phyloP scores from a whole-genome alignment of 1,140 invertebrate genomes.

The Atopsyche davidsoni region DNA sequence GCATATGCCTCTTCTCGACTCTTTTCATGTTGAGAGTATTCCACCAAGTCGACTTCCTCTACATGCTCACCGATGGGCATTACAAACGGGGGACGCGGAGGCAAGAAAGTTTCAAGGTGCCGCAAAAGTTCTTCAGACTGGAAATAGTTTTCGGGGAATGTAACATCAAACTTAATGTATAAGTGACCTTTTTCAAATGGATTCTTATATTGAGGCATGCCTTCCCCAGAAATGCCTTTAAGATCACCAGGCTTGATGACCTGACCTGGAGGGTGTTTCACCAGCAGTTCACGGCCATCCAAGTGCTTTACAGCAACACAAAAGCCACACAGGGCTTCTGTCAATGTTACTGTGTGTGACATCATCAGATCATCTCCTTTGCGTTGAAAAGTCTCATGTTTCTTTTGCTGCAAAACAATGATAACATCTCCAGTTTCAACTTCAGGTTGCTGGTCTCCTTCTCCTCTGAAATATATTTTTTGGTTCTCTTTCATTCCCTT shows the following conservation, averaged over 20 bases:
- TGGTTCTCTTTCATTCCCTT: conserved; percentile 86
- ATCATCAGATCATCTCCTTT: conserved; percentile 71
- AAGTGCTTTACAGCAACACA: conserved; percentile 74
- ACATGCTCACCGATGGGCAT: conserved; percentile 69
- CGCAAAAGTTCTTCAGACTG: conserved; percentile 60
- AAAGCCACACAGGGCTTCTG: conserved; percentile 89
- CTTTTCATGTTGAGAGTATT: conserved; percentile 59
- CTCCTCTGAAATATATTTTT: conserved; percentile 79
- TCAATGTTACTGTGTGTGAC: conserved; percentile 66
- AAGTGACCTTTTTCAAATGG: conserved; percentile 80
- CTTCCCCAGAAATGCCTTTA: conserved; percentile 76
- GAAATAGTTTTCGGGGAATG: conserved; percentile 80
- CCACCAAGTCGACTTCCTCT: conserved; percentile 76
- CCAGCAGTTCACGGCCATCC: conserved; percentile 72
- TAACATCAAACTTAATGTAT: conserved; percentile 80
- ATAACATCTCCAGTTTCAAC: conserved; percentile 82
- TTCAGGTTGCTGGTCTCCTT: conserved; percentile 86
- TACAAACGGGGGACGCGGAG: conserved; percentile 56
- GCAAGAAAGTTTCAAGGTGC: conserved; percentile 65
- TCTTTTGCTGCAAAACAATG: conserved; percentile 79
- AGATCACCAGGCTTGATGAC: conserved; percentile 73
- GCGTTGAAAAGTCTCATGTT: conserved; percentile 72
- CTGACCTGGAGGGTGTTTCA: conserved; percentile 66
- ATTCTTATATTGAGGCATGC: conserved; percentile 84
- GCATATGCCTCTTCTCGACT: conserved; percentile 58